Evolutionary conservation across 1,140 invertebrate species (phyloP), one percentile per base, ranked within the genome.

Genomic region (Diplogasteroides magnus): DNA sequence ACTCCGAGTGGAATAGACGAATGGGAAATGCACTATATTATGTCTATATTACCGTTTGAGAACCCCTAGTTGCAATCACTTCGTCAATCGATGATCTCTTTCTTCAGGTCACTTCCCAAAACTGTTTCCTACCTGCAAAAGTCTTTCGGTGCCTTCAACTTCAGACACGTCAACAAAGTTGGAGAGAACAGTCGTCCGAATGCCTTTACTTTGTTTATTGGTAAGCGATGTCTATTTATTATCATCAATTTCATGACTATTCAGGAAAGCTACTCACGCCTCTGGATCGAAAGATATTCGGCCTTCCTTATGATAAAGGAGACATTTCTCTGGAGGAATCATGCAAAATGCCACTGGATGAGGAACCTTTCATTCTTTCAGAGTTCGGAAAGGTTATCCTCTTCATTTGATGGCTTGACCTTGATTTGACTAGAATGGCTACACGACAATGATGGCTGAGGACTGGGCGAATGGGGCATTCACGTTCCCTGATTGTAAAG

Each of bases 171-270:
- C n/a, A n/a, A n/a, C n/a, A n/a, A 68, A 48, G 67, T 68, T 11
- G 67, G 67, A n/a, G 25, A 23, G 25, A 68, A 68, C 67, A 68
- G 67, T 67, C 64, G 64, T 32, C 64, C 64, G 31, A 66, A 66
- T 25, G 64, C 32, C 14, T 66, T 66, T 32, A 26, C 64, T 19
- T 66, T 66, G 25, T 32, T 66, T 2, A n/a, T 57, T n/a, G 64
- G 64, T 66, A 31, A 27, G 62, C 37, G n/a, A n/a, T n/a, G n/a
- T 61, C 11, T 11, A 13, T 61, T 61, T 64, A 32, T 29, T 29
- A 37, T 11, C 26, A 6, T 6, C 13, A 37, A 6, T 29, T n/a
- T n/a, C n/a, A n/a, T n/a, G 31, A n/a, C 14, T 57, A 25, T 66
- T 11, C 25, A 66, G 11, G 32, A 25, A 27, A 60, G 2, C 32